Evolutionary conservation across 2,888 invertebrate species (phyloP).

Genomic region (Agrotis puta): DNA sequence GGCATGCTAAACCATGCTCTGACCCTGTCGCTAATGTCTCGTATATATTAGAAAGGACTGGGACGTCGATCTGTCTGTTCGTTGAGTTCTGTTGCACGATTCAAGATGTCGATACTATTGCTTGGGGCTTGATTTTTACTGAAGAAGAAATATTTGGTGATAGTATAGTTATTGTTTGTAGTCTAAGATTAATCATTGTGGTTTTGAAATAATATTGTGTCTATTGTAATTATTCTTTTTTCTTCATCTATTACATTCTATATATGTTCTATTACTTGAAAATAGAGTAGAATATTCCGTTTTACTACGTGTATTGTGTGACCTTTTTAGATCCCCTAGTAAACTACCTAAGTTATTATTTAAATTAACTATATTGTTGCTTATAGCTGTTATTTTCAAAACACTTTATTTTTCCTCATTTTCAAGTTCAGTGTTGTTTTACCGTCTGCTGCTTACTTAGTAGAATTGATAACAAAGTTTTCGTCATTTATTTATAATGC

Average conservation of each 20-base stretch:
- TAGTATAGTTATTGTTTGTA: background rate
- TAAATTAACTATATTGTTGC: background rate
- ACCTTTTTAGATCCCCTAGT: too few relatives aligned
- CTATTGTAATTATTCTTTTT: too few relatives aligned
- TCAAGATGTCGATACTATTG: slow-evolving; percentile 49
- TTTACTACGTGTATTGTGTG: too few relatives aligned
- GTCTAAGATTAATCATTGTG: background rate
- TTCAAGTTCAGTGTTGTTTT: slow-evolving; percentile 18
- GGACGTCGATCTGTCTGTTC: slow-evolving; percentile 58
- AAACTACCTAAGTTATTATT: background rate
- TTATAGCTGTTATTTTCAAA: background rate
- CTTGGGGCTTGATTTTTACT: slow-evolving; percentile 20
- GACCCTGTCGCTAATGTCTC: slow-evolving; percentile 61
- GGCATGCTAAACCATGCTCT: slow-evolving; percentile 61
- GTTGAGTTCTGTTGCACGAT: slow-evolving; percentile 43
- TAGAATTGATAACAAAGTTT: slow-evolving; percentile 14
- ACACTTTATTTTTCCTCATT: slow-evolving; percentile 18
- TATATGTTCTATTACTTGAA: too few relatives aligned
- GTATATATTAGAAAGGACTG: slow-evolving; percentile 66
- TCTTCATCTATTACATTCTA: too few relatives aligned
- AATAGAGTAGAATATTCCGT: too few relatives aligned
- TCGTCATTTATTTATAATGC: slow-evolving; percentile 29
- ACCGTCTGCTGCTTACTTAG: background rate
- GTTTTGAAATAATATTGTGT: background rate
- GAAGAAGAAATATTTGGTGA: background rate